Conservation (phyloP, 2,113 vertebrate genomes). For the Colistium nudipinnis region DNA sequence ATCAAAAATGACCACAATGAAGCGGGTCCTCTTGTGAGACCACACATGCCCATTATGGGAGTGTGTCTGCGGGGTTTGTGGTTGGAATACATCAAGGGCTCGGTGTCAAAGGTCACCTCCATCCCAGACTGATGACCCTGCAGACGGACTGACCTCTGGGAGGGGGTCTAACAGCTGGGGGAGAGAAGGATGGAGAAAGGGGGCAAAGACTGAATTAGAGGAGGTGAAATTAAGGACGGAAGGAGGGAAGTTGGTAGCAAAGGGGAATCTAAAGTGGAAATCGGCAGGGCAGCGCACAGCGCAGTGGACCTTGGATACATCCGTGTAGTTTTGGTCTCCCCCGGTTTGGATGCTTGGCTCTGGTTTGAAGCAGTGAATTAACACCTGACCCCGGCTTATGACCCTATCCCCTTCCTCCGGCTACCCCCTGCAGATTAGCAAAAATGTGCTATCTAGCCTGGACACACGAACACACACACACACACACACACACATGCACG, state of each 20-base stretch:
- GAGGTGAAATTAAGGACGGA: slow-evolving; percentile 54
- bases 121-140: slow-evolving; percentile 84
- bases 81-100: slow-evolving; percentile 81
- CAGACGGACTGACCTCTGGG: slow-evolving; percentile 80
- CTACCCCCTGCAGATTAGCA: slow-evolving; percentile 72
- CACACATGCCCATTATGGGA: slow-evolving; percentile 74
- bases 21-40: slow-evolving; percentile 69
- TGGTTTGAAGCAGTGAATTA: slow-evolving; percentile 75
- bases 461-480: slow-evolving; percentile 49
- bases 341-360: slow-evolving; percentile 52
- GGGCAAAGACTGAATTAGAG: slow-evolving; percentile 19
- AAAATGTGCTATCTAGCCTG: slow-evolving; percentile 65
- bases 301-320: slow-evolving; percentile 43
- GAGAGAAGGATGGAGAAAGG: slow-evolving; percentile 38
- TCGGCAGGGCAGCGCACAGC: slow-evolving; percentile 29
- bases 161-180: slow-evolving; percentile 72
- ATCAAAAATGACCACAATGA: slow-evolving; percentile 79
- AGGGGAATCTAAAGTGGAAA: slow-evolving; percentile 42
- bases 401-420: slow-evolving; percentile 63
- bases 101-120: slow-evolving; percentile 80
- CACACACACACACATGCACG: slow-evolving; percentile 10
- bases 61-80: slow-evolving; percentile 76
- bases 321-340: slow-evolving; percentile 45
- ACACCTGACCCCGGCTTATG: slow-evolving; percentile 74
- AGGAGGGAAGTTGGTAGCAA: slow-evolving; percentile 25